These are phyloP conservation scores for Caenorhabditis japonica DNA, from an alignment of 2,888 invertebrate genomes.

Conservation along the genomic window DNA sequence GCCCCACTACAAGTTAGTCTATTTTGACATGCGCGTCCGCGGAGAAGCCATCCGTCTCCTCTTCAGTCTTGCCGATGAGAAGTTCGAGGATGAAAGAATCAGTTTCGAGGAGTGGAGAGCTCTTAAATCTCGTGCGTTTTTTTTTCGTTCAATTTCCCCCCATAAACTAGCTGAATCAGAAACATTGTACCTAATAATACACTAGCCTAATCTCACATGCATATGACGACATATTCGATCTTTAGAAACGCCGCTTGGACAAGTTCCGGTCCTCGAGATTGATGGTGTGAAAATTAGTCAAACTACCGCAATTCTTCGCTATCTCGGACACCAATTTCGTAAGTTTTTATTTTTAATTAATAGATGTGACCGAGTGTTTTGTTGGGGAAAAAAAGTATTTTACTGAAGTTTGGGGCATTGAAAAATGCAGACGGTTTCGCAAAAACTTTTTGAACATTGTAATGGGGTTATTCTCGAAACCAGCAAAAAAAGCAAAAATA, in stretches of 20 bases:
- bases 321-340: constrained; percentile 70
- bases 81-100: constrained; percentile 63
- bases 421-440: too few relatives aligned
- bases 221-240: too few relatives aligned
- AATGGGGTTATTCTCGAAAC: too few relatives aligned
- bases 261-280: constrained; percentile 74
- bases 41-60: constrained; percentile 70
- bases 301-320: constrained; percentile 69
- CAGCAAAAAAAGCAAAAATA: too few relatives aligned
- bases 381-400: too few relatives aligned
- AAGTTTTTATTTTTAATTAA: constrained; percentile 25
- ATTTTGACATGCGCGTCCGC: constrained; percentile 67
- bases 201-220: constrained; percentile 11
- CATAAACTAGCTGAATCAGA: background rate
- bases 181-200: too few relatives aligned
- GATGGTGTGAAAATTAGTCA: constrained; percentile 71
- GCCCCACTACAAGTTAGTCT: constrained; percentile 64
- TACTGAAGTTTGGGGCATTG: too few relatives aligned
- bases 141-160: background rate
- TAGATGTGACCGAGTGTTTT: too few relatives aligned
- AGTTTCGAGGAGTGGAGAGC: constrained; percentile 65
- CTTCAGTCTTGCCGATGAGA: constrained; percentile 62
- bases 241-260: constrained; percentile 73
- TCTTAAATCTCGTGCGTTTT: constrained; percentile 59
- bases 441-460: too few relatives aligned